Base-by-base conservation (phyloP, 2,797 vertebrate genomes). In the Semotilus atromaculatus region DNA sequence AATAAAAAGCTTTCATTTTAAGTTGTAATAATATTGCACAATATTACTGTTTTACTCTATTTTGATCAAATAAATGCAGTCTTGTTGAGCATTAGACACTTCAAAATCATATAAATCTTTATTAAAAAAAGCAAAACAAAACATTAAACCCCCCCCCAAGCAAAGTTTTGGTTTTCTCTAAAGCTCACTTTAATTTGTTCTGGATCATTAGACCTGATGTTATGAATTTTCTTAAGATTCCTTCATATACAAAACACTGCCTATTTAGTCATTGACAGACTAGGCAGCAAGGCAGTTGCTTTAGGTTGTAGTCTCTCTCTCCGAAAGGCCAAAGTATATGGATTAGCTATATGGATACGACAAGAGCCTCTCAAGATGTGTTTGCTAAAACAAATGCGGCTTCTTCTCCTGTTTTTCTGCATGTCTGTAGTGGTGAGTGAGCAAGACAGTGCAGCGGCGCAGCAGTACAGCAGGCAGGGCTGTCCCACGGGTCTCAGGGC, bases 391-490 rank as follows among this genome's bases (percentile, higher is more conserved):
- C 34, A n/a, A 86, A 84, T 36, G 71, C 80, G 36, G 71, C 19
- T 74, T 14, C 16, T 31, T 71, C 70, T 85, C 64, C 70, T 81
- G 60, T 86, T 43, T 88, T 29, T 70, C 38, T 86, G 18, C 2
- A 18, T 73, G 48, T 82, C 36, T 83, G 31, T 23, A 99, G 98
- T 98, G 92, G 90, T 99, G 55, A 71, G 82, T 64, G 96, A 97
- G 89, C 96, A 97, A 90, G 97, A 99, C 90, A 97, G 97, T 71
- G 97, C 97, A 3, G 97, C 97, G 1, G 98, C 98, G 16, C 98
- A 99, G 88, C 98, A 99, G 85, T 99, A 98, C 88, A 94, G 98
- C 92, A 95, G 97, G 55, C 97, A 97, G 92, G 98, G 98, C 81
- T 98, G 97, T 73, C 96, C 98, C 81, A 99, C 96, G 0, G 97